Percentiles rank a stretch among this genome's conserved stretches.
Evolutionary conservation across 2,113 vertebrate species (phyloP).

Genomic region (Gymnogyps californianus): DNA sequence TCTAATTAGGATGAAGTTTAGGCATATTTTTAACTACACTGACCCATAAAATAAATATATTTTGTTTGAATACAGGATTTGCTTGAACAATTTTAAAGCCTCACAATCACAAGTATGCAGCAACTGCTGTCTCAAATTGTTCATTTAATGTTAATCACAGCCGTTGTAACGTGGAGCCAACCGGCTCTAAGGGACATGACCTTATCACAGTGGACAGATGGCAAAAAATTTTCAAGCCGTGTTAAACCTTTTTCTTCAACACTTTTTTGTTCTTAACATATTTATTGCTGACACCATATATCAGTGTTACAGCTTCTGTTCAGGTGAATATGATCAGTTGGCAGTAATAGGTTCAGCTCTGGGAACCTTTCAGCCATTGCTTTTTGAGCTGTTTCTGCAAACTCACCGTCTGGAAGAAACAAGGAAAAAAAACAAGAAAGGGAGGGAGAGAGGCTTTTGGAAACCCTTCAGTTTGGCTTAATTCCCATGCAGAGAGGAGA

Average conservation of each 20-base stretch:
- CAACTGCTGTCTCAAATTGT: not conserved
- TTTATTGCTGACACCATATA: slow-evolving; percentile 54
- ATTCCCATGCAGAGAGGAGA: not conserved
- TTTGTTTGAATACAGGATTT: not conserved
- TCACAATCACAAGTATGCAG: not conserved
- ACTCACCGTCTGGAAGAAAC: not conserved
- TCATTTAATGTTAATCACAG: slow-evolving; percentile 36
- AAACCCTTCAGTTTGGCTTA: not conserved
- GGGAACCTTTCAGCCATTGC: not conserved
- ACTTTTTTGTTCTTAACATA: slow-evolving; percentile 48
- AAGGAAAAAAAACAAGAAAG: not conserved
- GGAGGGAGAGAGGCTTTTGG: not conserved
- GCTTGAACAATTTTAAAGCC: not conserved
- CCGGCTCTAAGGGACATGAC: slow-evolving; percentile 1
- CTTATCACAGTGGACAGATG: slow-evolving; percentile 54
- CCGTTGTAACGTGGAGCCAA: not conserved
- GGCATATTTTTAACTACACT: not conserved
- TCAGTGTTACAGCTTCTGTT: slow-evolving; percentile 26
- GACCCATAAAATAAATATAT: not conserved
- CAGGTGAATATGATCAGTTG: not conserved
- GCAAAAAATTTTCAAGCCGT: slow-evolving; percentile 2
- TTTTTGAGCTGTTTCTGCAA: slow-evolving; percentile 15
- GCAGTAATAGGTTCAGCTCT: not conserved
- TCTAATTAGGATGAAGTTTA: not conserved
- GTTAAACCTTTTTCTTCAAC: slow-evolving; percentile 29